Percentiles rank a stretch among this genome's conserved stretches.
phyloP scores from a whole-genome alignment of 2,797 vertebrate species.

The Ceryle rudis region DNA sequence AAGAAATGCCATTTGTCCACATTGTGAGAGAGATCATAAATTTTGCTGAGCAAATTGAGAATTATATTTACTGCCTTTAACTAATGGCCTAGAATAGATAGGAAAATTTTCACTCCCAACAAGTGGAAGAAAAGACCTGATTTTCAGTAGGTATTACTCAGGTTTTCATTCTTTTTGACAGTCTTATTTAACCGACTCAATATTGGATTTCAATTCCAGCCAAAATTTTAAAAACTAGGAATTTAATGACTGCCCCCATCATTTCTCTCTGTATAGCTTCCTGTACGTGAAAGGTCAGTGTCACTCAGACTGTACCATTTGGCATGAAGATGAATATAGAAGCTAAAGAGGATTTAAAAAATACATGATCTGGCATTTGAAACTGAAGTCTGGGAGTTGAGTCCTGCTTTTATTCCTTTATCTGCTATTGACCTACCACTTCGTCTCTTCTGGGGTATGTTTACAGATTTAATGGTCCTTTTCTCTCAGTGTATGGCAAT shows the following conservation, averaged over 20 bases:
- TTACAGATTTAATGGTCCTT: neutral
- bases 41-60: neutral
- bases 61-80: neutral
- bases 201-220: neutral
- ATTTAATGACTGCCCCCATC: constrained; percentile 39
- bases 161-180: constrained; percentile 13
- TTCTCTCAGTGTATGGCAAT: neutral
- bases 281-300: constrained; percentile 49
- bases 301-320: constrained; percentile 45
- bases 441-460: neutral
- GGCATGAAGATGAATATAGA: constrained; percentile 61
- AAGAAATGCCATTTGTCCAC: neutral
- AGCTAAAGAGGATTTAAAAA: constrained; percentile 69
- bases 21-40: neutral
- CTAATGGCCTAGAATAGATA: neutral
- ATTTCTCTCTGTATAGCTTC: constrained; percentile 19
- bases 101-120: neutral
- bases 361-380: constrained; percentile 62
- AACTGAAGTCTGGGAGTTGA: neutral
- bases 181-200: constrained; percentile 1
- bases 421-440: neutral
- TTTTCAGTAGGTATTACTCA: neutral
- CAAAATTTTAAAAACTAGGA: neutral
- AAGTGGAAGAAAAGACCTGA: neutral
- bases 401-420: constrained; percentile 21